A percentile compares a stretch with the other conserved stretches of the same genome.
These are phyloP conservation scores for Odontamblyopus lacepedii DNA, from an alignment of 2,797 vertebrate species.

Conservation along the genomic window DNA sequence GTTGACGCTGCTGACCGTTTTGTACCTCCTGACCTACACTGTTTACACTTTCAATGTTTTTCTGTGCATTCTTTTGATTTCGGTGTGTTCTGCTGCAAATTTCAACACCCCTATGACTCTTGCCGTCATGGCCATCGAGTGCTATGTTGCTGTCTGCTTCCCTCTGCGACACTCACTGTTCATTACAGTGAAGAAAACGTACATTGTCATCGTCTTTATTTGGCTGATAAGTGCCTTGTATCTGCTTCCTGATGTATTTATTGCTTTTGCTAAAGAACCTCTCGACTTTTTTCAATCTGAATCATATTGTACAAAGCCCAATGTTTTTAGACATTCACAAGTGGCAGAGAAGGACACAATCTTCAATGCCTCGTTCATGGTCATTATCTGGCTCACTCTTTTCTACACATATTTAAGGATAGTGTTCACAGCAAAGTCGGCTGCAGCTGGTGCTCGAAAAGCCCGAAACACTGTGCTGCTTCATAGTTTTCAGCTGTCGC, in stretches of 20 bases:
- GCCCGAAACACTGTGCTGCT: slow-evolving; percentile 57
- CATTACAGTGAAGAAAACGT: slow-evolving; percentile 59
- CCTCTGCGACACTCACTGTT: slow-evolving; percentile 62
- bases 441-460: slow-evolving; percentile 19
- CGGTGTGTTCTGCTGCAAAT: slow-evolving; percentile 18
- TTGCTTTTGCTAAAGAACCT: slow-evolving; percentile 42
- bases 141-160: slow-evolving; percentile 60
- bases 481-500: slow-evolving; percentile 47
- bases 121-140: slow-evolving; percentile 62
- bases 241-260: slow-evolving; percentile 57
- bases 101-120: slow-evolving; percentile 56
- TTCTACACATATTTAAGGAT: slow-evolving; percentile 67
- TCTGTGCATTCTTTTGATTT: slow-evolving; percentile 45
- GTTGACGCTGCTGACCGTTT: slow-evolving; percentile 30
- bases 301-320: slow-evolving; percentile 35
- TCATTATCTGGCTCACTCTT: slow-evolving; percentile 62
- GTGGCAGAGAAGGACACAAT: slow-evolving; percentile 32
- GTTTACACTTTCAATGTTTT: background rate
- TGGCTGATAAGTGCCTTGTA: slow-evolving; percentile 44
- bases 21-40: slow-evolving; percentile 43
- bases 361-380: slow-evolving; percentile 38
- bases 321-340: slow-evolving; percentile 44
- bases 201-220: slow-evolving; percentile 58
- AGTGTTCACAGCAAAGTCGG: slow-evolving; percentile 46
- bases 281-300: slow-evolving; percentile 43